A percentile compares a stretch with the other conserved stretches of the same genome.
Evolutionary conservation across 2,797 vertebrate species (phyloP).

Genomic region (Thunnus albacares): DNA sequence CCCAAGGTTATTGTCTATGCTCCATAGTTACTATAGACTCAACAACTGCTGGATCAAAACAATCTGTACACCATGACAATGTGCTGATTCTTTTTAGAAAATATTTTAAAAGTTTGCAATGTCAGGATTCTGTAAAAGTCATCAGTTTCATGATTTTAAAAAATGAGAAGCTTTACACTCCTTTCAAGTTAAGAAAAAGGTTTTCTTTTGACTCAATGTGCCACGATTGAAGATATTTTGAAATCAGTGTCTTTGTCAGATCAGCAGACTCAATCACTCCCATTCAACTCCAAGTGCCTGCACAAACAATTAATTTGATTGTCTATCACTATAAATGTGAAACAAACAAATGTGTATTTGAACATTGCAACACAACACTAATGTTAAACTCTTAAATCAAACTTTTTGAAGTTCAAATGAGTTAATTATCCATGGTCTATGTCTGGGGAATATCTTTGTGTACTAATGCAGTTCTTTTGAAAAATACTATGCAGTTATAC

Average conservation of each 20-base stretch:
- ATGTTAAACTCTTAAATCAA: not conserved
- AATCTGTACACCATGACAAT: not conserved
- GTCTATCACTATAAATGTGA: conserved; percentile 2
- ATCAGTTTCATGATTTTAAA: not conserved
- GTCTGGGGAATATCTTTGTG: not conserved
- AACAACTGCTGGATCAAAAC: conserved; percentile 9
- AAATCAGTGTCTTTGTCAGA: conserved; percentile 6
- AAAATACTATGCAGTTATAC: not conserved
- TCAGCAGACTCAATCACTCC: not conserved
- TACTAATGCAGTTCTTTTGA: not conserved
- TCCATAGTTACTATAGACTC: conserved; percentile 20
- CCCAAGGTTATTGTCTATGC: conserved; percentile 32
- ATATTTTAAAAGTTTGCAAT: too few relatives aligned
- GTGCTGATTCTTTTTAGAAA: not conserved
- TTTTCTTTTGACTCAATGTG: not conserved
- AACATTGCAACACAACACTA: not conserved
- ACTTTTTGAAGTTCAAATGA: not conserved
- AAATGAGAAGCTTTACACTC: not conserved
- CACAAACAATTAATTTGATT: conserved; percentile 9
- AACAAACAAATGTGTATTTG: conserved; percentile 6
- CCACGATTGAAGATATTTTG: not conserved
- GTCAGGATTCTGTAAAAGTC: not conserved
- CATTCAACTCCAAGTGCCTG: not conserved
- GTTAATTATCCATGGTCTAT: not conserved
- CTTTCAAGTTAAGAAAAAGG: not conserved